Percentiles rank a stretch among this genome's conserved stretches.
Evolutionary conservation across 2,113 vertebrate species (phyloP).

Genomic region (Rana temporaria): DNA sequence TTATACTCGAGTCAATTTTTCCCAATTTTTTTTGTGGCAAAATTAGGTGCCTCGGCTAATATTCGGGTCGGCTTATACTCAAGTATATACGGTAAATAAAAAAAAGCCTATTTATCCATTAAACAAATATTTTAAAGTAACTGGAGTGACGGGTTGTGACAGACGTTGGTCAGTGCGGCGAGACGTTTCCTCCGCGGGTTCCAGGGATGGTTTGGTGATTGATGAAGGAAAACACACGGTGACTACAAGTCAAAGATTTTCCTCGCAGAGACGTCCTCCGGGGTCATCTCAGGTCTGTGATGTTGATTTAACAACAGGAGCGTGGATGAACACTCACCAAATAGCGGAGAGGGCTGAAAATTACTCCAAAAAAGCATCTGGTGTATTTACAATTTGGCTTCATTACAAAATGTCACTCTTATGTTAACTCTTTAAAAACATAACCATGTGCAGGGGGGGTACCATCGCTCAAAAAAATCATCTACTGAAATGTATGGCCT

Average conservation of each 20-base stretch:
- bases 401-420: not conserved
- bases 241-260: not conserved
- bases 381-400: slow-evolving; percentile 3
- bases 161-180: no score
- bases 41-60: no score
- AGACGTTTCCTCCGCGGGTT: not conserved
- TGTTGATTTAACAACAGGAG: slow-evolving; percentile 28
- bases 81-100: no score
- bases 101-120: no score
- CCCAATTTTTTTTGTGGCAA: no score
- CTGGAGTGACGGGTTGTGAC: no score
- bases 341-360: not conserved
- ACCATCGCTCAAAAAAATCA: no score
- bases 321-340: slow-evolving; percentile 1
- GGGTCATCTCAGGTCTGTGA: slow-evolving; percentile 26
- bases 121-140: no score
- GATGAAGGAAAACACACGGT: not conserved
- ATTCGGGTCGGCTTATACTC: no score
- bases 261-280: not conserved
- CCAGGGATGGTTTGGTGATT: not conserved
- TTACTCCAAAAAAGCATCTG: slow-evolving; percentile 1
- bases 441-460: no score
- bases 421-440: not conserved
- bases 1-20: no score
- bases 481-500: no score